Evolutionary conservation across 1,140 invertebrate species (phyloP).

Genomic region (Maconellicoccus hirsutus): DNA sequence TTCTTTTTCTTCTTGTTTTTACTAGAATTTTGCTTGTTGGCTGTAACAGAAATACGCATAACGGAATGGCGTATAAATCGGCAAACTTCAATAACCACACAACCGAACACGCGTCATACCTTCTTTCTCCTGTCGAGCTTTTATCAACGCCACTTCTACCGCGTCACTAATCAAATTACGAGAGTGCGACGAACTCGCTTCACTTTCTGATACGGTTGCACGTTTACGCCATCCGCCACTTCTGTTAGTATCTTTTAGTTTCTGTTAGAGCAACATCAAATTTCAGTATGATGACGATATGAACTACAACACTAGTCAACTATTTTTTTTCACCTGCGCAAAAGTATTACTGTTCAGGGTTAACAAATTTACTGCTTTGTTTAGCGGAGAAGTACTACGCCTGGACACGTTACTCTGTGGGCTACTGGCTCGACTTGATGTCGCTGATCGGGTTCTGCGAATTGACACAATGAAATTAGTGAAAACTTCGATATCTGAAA

Average conservation of each 20-base stretch:
- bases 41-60: neutral
- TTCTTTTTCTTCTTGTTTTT: constrained; percentile 16
- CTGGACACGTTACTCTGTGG: neutral
- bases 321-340: neutral
- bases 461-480: too few relatives aligned
- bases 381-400: neutral
- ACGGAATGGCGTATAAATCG: neutral
- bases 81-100: neutral
- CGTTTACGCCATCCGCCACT: neutral
- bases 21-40: neutral
- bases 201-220: neutral
- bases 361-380: neutral
- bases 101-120: neutral
- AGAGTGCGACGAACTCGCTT: neutral
- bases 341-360: constrained; percentile 5
- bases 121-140: constrained; percentile 7
- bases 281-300: neutral
- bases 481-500: too few relatives aligned
- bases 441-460: neutral
- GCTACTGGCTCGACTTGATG: neutral
- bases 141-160: neutral
- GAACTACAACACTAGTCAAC: neutral
- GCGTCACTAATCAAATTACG: constrained; percentile 11
- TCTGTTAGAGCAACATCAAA: neutral
- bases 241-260: constrained; percentile 10